Evolutionary conservation across 2,113 vertebrate genomes (phyloP), one percentile per base, ranked within the genome.

Genomic region (Rhineura floridana): DNA sequence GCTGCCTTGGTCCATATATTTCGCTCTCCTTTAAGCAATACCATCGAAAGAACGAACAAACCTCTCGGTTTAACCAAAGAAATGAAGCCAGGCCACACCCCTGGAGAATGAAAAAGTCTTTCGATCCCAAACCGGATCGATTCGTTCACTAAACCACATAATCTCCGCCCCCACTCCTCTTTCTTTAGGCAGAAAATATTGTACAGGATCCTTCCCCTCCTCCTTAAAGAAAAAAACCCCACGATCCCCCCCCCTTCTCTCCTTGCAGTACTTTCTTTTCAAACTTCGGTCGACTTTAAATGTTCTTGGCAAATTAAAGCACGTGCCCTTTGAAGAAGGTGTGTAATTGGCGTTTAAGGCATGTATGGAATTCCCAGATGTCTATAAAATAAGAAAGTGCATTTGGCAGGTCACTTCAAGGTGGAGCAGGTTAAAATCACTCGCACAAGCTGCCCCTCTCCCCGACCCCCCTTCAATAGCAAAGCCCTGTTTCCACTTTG

Each of bases 341-440:
- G 98, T 98, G 97, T 97, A 98, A 98, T 97, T 97, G 97, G 97
- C 97, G 95, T 97, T 96, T 96, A 97, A 98, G 97, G 98, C 98
- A 98, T 97, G 97, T 96, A 96, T 96, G 97, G 98, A 98, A 98
- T 98, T 98, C 98, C 98, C 98, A 98, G 98, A 98, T 98, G 98
- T 97, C 97, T 96, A 97, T 97, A 95, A 95, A 98, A 95, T 96
- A 94, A 94, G 94, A 98, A 93, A 96, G 96, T 97, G 97, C 95
- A 96, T 96, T 97, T 97, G 97, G 98, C 96, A 97, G 98, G 98
- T 98, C 98, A 98, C 94, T 94, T 93, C 95, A 96, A 97, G 98
- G 97, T 96, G 97, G 97, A 96, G 96, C 96, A 97, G 97, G 97
- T 98, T 97, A 96, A 96, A 96, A 96, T 96, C 96, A 96, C 95